Conservation (phyloP, 2,888 invertebrate genomes). For the Tolmerus cingulatus region DNA sequence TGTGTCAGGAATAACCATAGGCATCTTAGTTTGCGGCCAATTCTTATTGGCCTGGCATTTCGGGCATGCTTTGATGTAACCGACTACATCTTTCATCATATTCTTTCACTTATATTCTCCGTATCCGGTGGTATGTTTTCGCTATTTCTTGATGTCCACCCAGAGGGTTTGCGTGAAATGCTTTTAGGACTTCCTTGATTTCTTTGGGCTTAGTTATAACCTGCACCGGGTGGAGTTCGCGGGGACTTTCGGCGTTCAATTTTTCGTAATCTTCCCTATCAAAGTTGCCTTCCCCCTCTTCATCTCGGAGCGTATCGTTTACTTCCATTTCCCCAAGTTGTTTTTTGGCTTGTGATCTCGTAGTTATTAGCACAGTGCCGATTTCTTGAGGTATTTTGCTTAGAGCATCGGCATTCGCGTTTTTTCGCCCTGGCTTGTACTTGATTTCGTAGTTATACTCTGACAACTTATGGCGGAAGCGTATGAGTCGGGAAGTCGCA, state of each 20-base stretch:
- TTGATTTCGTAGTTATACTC: neutral
- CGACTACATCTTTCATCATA: neutral
- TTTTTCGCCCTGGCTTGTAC: neutral
- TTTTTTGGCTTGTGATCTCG: neutral
- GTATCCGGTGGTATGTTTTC: neutral
- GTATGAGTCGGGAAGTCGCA: neutral
- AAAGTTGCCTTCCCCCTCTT: neutral
- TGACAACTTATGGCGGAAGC: neutral
- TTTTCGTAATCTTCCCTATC: neutral
- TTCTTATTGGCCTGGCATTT: neutral
- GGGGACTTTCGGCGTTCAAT: neutral
- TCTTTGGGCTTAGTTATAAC: neutral
- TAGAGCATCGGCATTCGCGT: neutral
- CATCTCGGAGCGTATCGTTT: neutral
- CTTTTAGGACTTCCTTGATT: neutral
- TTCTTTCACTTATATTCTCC: neutral
- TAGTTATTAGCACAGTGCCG: neutral
- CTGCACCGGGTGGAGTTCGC: too few relatives aligned
- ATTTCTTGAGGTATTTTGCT: neutral
- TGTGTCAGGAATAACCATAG: neutral
- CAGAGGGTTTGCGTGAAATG: neutral
- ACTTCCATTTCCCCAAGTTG: neutral
- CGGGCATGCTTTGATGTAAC: neutral
- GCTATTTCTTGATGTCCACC: neutral
- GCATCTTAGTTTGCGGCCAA: neutral